Evolutionary conservation across 92 coral and sea anemone genomes (phyloP), one percentile per base, ranked within the genome.

Genomic region (Porites divaricata): DNA sequence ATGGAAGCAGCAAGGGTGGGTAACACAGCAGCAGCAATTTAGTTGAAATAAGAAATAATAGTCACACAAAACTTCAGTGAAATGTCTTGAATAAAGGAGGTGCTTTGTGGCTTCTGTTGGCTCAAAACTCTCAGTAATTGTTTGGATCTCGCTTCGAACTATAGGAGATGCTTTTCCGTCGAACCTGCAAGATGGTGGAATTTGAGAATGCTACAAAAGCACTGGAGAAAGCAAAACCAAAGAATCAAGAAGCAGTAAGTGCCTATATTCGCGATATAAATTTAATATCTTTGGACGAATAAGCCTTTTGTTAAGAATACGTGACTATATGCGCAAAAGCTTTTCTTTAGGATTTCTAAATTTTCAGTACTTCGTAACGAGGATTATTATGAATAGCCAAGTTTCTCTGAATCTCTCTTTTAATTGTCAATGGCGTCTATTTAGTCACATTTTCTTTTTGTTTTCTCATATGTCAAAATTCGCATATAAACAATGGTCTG

Each of bases 141-240:
- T 52, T 21, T 64, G 16, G 53, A 26, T 81, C 70, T 35, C 12
- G 24, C 0, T 45, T 54, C 41, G 25, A 21, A 20, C 72, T 4
- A 35, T 35, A 96, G 99, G 95, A 90, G 48, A 96, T 95, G 99
- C 87, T 96, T 78, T 95, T 92, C 74, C 90, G 96, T 71, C 89
- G 99, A 49, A 96, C 98, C 6, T 95, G 96, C 74, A 95, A 93
- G 86, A 87, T 96, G 77, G 98, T 96, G 9, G 98, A 95, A 67
- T 93, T 94, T 73, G 98, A 96, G 76, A 96, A 93, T 85, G 95
- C 99, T 14, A 88, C 83, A 74, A 95, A 96, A 75, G 97, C 99
- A 2, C 72, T 93, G 48, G 97, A 95, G 72, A 95, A 96, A 83
- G 98, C 99, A 49, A 96, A 96, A 70, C 99, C 99, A 45, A 95